Evolutionary conservation across 2,113 vertebrate genomes (phyloP).

Genomic region (Pluvianellus socialis): DNA sequence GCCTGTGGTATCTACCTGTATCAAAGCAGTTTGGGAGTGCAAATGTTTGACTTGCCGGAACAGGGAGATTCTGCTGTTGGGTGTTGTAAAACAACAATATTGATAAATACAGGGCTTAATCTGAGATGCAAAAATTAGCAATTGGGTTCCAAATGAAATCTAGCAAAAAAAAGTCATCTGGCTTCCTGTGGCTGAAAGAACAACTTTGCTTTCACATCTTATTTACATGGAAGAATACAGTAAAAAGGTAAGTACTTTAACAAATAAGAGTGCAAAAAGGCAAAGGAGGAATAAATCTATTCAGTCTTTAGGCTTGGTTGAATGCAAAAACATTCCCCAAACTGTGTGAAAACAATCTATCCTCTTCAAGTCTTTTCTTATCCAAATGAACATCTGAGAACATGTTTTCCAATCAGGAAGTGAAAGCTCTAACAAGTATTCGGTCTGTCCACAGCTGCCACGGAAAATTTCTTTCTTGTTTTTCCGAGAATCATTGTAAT

Average conservation of each 20-base stretch:
- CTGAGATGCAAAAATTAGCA: not conserved
- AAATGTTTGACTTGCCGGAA: not conserved
- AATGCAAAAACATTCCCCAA: slow-evolving; percentile 24
- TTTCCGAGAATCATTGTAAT: slow-evolving; percentile 13
- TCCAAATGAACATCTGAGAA: not conserved
- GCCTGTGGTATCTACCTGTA: not conserved
- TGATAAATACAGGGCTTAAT: not conserved
- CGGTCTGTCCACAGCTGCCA: not conserved
- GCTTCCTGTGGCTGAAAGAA: not conserved
- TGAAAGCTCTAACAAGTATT: slow-evolving; percentile 2
- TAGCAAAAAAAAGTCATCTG: not conserved
- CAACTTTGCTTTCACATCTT: not conserved
- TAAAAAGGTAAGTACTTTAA: not conserved
- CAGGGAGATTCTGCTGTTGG: not conserved
- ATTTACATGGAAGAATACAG: not conserved
- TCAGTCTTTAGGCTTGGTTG: not conserved
- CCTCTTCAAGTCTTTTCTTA: not conserved
- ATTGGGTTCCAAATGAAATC: not conserved
- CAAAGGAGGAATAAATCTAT: not conserved
- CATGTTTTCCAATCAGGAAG: not conserved
- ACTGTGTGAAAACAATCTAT: not conserved
- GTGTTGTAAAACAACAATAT: not conserved
- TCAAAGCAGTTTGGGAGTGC: not conserved
- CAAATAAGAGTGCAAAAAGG: not conserved
- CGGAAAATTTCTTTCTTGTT: slow-evolving; percentile 5